Percentiles rank a stretch among this genome's conserved stretches.
Evolutionary conservation across 35 echinoderm and acorn worm species (phyloP).

Genomic region (Heliocidaris tuberculata): DNA sequence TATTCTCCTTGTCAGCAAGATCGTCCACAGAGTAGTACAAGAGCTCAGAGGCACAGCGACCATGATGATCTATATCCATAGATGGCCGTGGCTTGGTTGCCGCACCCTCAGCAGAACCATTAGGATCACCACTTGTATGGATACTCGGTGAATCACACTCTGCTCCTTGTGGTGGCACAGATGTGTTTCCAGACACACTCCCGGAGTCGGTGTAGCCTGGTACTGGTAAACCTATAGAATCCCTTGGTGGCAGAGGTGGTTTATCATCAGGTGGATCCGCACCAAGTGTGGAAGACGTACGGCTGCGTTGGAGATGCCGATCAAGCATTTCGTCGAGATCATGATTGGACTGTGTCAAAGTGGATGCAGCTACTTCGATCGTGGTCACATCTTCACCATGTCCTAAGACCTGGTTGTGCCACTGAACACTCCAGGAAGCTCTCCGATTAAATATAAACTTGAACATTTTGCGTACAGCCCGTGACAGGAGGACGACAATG

Average conservation of each 20-base stretch:
- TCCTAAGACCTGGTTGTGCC: background rate
- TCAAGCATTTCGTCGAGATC: background rate
- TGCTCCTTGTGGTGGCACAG: background rate
- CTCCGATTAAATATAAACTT: background rate
- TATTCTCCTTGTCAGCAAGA: background rate
- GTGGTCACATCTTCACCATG: background rate
- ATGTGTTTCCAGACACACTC: background rate
- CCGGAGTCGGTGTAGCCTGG: background rate
- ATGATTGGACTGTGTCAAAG: too few species aligned
- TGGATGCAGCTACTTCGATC: background rate
- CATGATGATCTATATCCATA: too few species aligned
- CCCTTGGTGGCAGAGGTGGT: background rate
- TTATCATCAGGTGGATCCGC: background rate
- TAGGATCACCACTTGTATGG: background rate
- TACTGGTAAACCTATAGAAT: background rate
- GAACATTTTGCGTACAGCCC: background rate
- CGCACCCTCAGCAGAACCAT: background rate
- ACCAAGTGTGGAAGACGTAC: background rate
- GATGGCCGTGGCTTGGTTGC: too few species aligned
- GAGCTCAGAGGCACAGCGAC: background rate
- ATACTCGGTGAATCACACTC: background rate
- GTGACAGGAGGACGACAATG: background rate
- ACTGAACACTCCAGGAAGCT: background rate
- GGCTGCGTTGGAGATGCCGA: background rate
- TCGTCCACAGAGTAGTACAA: background rate